Evolutionary conservation across 2,888 invertebrate species (phyloP).

Genomic region (Pyrrhia umbra): DNA sequence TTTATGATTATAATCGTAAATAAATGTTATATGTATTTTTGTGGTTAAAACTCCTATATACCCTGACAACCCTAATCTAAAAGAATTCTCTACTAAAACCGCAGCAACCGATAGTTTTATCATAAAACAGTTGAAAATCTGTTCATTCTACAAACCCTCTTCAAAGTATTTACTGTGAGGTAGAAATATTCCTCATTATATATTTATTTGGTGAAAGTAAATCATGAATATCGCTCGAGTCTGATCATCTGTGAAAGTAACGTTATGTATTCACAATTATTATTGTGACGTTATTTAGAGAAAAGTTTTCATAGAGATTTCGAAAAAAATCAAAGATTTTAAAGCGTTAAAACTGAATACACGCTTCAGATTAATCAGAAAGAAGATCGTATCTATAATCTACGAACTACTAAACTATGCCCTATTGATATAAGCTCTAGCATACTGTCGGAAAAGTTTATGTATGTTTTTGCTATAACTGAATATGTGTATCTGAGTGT

Average conservation of each 20-base stretch:
- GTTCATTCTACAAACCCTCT: conserved; percentile 58
- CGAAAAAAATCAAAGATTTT: no score
- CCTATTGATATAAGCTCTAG: no score
- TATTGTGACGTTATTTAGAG: background rate
- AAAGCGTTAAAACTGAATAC: no score
- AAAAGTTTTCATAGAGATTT: conserved; percentile 7
- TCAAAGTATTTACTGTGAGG: conserved; percentile 18
- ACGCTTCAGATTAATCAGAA: no score
- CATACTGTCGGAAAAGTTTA: no score
- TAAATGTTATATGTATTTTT: no score
- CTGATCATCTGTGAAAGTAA: conserved; percentile 38
- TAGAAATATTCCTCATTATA: conserved; percentile 46
- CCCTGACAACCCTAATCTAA: conserved; percentile 46
- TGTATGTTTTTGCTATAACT: no score
- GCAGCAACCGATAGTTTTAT: conserved; percentile 45
- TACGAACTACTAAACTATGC: no score
- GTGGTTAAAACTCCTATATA: background rate
- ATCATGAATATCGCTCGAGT: conserved; percentile 42
- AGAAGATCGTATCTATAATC: no score
- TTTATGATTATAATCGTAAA: no score
- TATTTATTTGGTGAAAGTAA: conserved; percentile 57
- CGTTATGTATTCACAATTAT: conserved; percentile 21
- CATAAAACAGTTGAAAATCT: conserved; percentile 54
- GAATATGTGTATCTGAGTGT: no score
- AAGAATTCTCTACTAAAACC: conserved; percentile 47